Base-by-base conservation (phyloP, 2,113 vertebrate species). In the Coryphaenoides rupestris region DNA sequence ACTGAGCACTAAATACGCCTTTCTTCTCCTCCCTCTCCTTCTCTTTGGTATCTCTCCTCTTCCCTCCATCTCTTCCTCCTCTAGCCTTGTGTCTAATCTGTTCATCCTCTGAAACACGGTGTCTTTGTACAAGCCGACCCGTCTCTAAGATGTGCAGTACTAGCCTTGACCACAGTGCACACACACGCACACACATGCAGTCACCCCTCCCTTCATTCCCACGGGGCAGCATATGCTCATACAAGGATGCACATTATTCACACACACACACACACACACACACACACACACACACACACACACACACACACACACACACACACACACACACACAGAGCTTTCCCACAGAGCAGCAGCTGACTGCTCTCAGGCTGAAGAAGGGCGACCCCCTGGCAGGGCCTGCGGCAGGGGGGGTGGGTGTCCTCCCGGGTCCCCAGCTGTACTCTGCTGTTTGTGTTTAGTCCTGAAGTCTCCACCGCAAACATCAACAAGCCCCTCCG, bases 51-150 rank as follows among this genome's bases (percentile, higher is more conserved):
- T 21, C 28, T n/a, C 19, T 46, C 19, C 58, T 15, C 10, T 46
- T 13, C 19, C 19, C 21, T 21, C 19, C 21, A 21, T 14, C 54
- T 55, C 19, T 10, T 40, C 33, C 54, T 55, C 19, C 19, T 40
- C 33, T 40, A 12, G 6, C 33, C 33, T 40, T 40, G 33, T 6
- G 33, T 40, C 47, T 2, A 5, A 12, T 40, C 28, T 58, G 26
- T 63, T 54, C 12, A 9, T 64, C 26, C 40, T 70, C 59, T 60
- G 63, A 66, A 66, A 72, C 65, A 24, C 68, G 73, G 74, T 81
- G 63, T 79, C n/a, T n/a, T 62, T 75, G 75, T 74, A 75, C 80
- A 82, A 79, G 66, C 45, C 19, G 2, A 57, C 60, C 72, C 78
- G 75, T 84, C 59, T 72, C 21, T 66, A 68, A n/a, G 68, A 75